These are phyloP conservation scores for Papilio polytes DNA, from an alignment of 1,140 invertebrate species.

Conservation along the genomic window DNA sequence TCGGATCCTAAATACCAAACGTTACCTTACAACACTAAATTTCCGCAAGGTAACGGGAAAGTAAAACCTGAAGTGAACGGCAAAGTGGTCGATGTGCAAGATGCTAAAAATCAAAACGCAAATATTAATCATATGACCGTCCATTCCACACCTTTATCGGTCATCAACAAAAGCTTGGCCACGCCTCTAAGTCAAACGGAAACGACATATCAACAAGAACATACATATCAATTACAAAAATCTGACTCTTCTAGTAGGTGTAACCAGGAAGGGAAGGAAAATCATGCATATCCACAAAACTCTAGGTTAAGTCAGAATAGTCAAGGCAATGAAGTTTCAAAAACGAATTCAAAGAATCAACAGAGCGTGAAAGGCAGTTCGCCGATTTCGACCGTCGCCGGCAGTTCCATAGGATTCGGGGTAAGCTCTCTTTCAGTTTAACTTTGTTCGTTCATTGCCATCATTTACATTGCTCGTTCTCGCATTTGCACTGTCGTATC, in stretches of 20 bases:
- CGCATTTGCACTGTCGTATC: conserved; percentile 27
- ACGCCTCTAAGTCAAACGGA: conserved; percentile 85
- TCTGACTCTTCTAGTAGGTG: conserved; percentile 80
- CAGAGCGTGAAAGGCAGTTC: conserved; percentile 75
- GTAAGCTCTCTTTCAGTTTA: conserved; percentile 56
- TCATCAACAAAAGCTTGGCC: conserved; percentile 87
- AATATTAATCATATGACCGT: conserved; percentile 86
- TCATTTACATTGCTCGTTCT: conserved; percentile 37
- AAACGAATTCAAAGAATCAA: conserved; percentile 62
- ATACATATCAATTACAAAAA: conserved; percentile 82
- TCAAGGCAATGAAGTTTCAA: conserved; percentile 68
- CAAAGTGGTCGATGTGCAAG: conserved; percentile 68
- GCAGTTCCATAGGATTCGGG: conserved; percentile 78
- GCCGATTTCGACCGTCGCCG: conserved; percentile 65
- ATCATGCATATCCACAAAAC: conserved; percentile 80
- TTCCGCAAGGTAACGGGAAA: conserved; percentile 84
- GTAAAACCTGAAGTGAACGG: conserved; percentile 73
- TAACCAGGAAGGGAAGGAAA: conserved; percentile 83
- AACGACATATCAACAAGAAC: conserved; percentile 77
- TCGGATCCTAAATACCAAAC: conserved; percentile 97
- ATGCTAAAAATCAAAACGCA: conserved; percentile 66
- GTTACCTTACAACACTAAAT: conserved; percentile 94
- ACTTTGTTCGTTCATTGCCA: conserved; percentile 15
- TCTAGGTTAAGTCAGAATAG: conserved; percentile 79
- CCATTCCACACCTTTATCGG: conserved; percentile 87